Conservation (phyloP, 2,113 vertebrate genomes). For the Salminus brasiliensis region DNA sequence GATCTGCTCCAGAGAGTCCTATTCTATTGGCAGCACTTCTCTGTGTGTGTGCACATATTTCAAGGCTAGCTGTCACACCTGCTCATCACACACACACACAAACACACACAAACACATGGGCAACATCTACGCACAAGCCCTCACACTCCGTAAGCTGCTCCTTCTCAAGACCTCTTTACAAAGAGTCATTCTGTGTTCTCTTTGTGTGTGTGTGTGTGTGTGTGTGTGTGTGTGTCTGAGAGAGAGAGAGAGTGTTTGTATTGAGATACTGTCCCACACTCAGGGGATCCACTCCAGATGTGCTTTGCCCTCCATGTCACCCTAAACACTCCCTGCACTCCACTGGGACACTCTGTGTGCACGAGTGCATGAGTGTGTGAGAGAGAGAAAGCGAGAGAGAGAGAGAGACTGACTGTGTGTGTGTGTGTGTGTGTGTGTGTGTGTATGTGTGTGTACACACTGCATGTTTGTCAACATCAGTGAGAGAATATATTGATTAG, state of each 20-base stretch:
- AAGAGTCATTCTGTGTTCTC: background rate
- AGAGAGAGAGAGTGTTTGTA: slow-evolving; percentile 29
- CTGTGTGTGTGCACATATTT: too few species aligned
- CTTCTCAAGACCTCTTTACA: slow-evolving; percentile 8
- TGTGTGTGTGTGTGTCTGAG: slow-evolving; percentile 22
- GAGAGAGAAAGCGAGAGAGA: too few species aligned
- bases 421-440: background rate
- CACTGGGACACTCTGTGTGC: slow-evolving; percentile 17
- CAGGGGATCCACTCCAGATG: slow-evolving; percentile 54
- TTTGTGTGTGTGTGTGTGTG: slow-evolving; percentile 22
- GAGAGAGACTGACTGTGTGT: background rate
- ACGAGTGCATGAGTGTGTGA: background rate
- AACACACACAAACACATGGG: slow-evolving; percentile 2
- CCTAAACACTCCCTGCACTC: slow-evolving; percentile 41
- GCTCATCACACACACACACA: slow-evolving; percentile 26
- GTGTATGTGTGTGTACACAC: background rate
- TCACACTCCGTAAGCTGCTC: background rate
- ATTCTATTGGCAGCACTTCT: too few species aligned
- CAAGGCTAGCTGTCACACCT: too few species aligned
- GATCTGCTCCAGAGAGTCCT: too few species aligned
- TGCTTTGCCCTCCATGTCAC: slow-evolving; percentile 42
- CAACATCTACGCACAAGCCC: background rate
- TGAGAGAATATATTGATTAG: background rate
- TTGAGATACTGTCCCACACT: slow-evolving; percentile 16
- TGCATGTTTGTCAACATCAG: background rate